These are phyloP conservation scores for Acanthopagrus latus DNA, from an alignment of 2,797 vertebrate species.

Conservation along the genomic window DNA sequence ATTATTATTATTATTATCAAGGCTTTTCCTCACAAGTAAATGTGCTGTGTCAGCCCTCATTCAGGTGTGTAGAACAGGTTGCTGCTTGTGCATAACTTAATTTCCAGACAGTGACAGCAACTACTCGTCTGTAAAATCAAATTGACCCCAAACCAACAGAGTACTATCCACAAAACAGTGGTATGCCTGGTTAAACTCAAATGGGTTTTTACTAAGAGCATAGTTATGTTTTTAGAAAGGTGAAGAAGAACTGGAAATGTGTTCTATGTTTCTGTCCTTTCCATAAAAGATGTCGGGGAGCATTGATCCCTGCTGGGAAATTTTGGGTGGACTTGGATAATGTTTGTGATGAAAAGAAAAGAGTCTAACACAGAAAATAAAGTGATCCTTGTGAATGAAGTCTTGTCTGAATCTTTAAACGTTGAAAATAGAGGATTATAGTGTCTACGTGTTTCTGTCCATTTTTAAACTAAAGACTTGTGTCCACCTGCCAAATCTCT, in stretches of 20 bases:
- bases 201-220: conserved; percentile 45
- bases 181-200: conserved; percentile 29
- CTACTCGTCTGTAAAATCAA: conserved; percentile 34
- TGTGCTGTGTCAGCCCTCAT: conserved; percentile 12
- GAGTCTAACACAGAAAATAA: conserved; percentile 71
- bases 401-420: conserved; percentile 59
- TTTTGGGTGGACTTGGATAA: conserved; percentile 56
- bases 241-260: conserved; percentile 61
- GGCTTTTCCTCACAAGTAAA: conserved; percentile 31
- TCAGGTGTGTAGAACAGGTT: conserved; percentile 27
- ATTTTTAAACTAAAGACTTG: conserved; percentile 27
- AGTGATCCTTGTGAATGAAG: conserved; percentile 75
- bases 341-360: conserved; percentile 70
- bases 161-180: conserved; percentile 30
- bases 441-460: conserved; percentile 1
- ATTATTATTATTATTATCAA: conserved; percentile 6
- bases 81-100: conserved; percentile 31
- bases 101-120: conserved; percentile 32
- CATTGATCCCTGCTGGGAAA: conserved; percentile 45
- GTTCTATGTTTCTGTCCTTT: conserved; percentile 61
- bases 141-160: conserved; percentile 46
- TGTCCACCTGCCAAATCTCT: conserved; percentile 21
- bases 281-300: conserved; percentile 48
- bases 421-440: conserved; percentile 13
- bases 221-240: conserved; percentile 42